These are phyloP conservation scores for Oedothorax gibbosus DNA, from an alignment of 1,140 invertebrate species.

Conservation along the genomic window DNA sequence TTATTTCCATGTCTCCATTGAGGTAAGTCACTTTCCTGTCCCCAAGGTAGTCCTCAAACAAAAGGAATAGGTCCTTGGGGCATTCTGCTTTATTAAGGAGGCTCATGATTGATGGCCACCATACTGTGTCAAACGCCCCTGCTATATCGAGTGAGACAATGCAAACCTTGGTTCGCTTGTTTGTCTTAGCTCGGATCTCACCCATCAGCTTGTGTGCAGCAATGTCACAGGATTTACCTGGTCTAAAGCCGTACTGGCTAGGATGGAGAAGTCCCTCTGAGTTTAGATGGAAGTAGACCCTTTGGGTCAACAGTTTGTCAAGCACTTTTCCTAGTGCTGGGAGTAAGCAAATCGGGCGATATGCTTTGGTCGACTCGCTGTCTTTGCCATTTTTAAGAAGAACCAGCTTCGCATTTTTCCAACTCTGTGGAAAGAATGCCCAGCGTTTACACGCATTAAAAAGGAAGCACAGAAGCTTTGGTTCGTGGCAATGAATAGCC, in stretches of 20 bases:
- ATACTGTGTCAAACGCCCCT: not conserved
- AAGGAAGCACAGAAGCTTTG: not conserved
- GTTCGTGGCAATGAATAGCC: not conserved
- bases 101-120: not conserved
- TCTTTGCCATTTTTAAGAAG: conserved; percentile 63
- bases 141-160: not conserved
- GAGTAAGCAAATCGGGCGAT: conserved; percentile 63
- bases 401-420: conserved; percentile 63
- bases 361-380: conserved; percentile 39
- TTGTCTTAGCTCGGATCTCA: not conserved
- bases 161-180: not conserved
- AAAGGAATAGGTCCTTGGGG: not conserved
- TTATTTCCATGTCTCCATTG: rapidly evolving
- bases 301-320: conserved; percentile 20
- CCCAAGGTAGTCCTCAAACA: not conserved
- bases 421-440: conserved; percentile 45
- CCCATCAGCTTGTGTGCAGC: not conserved
- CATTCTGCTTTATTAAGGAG: not conserved
- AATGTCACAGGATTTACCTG: not conserved
- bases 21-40: not conserved
- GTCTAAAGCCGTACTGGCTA: not conserved
- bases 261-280: not conserved
- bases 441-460: not conserved
- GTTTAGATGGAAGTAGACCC: not conserved
- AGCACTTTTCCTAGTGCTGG: conserved; percentile 23